Conservation (phyloP, 2,797 vertebrate species). For the Pantherophis vulpinus region DNA sequence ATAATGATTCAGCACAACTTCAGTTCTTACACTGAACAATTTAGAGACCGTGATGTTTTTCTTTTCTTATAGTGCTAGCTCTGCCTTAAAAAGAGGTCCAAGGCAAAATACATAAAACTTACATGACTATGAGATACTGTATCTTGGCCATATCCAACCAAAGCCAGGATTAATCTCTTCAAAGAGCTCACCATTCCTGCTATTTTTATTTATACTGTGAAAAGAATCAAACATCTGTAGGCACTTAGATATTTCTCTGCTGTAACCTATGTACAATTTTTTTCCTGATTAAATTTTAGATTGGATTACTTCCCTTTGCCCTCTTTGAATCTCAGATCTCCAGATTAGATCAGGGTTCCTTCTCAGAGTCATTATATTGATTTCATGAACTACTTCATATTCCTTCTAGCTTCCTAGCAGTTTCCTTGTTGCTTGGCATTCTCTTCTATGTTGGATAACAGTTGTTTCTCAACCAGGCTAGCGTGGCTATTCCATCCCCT, state of each 20-base stretch:
- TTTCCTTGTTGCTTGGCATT: background rate
- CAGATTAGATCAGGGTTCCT: background rate
- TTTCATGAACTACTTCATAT: background rate
- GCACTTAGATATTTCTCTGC: background rate
- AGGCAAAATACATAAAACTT: background rate
- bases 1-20: background rate
- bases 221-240: background rate
- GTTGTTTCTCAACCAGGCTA: background rate
- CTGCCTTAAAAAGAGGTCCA: background rate
- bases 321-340: background rate
- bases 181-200: background rate
- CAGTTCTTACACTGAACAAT: background rate
- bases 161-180: background rate
- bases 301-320: background rate
- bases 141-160: background rate
- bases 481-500: background rate
- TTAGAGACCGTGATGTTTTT: background rate
- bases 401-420: background rate
- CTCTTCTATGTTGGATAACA: background rate
- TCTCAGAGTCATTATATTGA: background rate
- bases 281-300: background rate
- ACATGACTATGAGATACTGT: background rate
- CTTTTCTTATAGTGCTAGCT: background rate
- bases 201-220: background rate
- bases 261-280: background rate